Evolutionary conservation across 2,888 invertebrate genomes (phyloP).

Genomic region (Cataglyphis albicans): DNA sequence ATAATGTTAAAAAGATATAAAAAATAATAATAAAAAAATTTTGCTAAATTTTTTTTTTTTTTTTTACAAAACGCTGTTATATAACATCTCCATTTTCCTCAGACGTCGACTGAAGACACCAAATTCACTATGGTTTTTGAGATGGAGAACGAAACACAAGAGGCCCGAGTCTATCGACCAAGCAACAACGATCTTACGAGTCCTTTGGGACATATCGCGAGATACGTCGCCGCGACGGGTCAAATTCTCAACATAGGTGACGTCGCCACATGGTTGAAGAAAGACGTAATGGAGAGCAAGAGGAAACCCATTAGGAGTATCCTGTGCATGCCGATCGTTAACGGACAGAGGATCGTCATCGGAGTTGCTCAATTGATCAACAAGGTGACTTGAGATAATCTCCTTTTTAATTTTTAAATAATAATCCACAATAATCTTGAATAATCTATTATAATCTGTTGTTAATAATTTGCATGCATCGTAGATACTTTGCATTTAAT

Average conservation of each 20-base stretch:
- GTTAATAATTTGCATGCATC: slow-evolving; percentile 25
- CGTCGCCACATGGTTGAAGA: slow-evolving; percentile 92
- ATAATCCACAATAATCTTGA: slow-evolving; percentile 13
- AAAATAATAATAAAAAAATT: neutral
- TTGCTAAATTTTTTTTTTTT: neutral
- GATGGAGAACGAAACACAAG: slow-evolving; percentile 90
- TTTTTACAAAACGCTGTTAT: neutral
- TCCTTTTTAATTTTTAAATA: neutral
- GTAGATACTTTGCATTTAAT: slow-evolving; percentile 26
- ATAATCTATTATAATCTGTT: slow-evolving; percentile 28
- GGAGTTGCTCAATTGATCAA: slow-evolving; percentile 97
- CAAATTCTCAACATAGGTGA: slow-evolving; percentile 97
- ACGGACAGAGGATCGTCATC: slow-evolving; percentile 95
- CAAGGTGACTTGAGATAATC: slow-evolving; percentile 87
- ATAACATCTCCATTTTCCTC: neutral
- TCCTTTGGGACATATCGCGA: slow-evolving; percentile 93
- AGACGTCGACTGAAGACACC: slow-evolving; percentile 86
- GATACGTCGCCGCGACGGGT: slow-evolving; percentile 94
- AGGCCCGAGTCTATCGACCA: slow-evolving; percentile 89
- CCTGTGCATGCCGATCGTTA: slow-evolving; percentile 97
- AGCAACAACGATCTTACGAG: slow-evolving; percentile 88
- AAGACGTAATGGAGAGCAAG: slow-evolving; percentile 82
- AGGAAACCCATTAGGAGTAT: slow-evolving; percentile 91
- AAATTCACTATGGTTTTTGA: slow-evolving; percentile 95
- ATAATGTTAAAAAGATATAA: neutral